These are phyloP conservation scores for Dryocosmus kuriphilus DNA, from an alignment of 2,888 invertebrate genomes.

Conservation along the genomic window DNA sequence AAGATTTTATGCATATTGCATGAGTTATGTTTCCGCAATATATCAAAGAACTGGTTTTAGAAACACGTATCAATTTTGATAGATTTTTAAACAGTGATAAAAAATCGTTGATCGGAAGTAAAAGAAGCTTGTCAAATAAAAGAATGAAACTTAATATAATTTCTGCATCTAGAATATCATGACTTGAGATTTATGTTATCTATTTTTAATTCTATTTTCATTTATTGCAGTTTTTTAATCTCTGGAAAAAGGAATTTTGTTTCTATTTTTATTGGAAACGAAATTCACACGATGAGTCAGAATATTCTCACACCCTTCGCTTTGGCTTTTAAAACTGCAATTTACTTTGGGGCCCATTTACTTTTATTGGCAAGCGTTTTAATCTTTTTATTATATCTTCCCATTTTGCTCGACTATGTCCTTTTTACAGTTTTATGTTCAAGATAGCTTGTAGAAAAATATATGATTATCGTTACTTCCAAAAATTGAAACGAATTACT, in stretches of 20 bases:
- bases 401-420: constrained; percentile 46
- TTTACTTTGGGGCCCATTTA: constrained; percentile 48
- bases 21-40: not conserved
- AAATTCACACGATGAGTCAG: not conserved
- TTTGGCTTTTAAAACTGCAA: constrained; percentile 44
- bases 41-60: constrained; percentile 1
- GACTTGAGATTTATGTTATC: not conserved
- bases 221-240: not conserved
- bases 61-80: not conserved
- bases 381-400: constrained; percentile 54
- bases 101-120: not conserved
- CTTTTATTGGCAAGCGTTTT: constrained; percentile 52
- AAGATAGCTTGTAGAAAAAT: not conserved
- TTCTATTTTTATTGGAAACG: not conserved
- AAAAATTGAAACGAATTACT: not conserved
- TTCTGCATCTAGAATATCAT: not conserved
- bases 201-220: not conserved
- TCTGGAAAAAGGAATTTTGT: not conserved
- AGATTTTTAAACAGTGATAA: not conserved
- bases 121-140: not conserved
- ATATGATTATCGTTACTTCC: not conserved
- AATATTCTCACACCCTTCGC: constrained; percentile 31
- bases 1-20: constrained; percentile 1
- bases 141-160: not conserved
- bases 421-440: constrained; percentile 46